Evolutionary conservation across 2,797 vertebrate species (phyloP), one percentile per base, ranked within the genome.

Genomic region (Phoeniculus purpureus): DNA sequence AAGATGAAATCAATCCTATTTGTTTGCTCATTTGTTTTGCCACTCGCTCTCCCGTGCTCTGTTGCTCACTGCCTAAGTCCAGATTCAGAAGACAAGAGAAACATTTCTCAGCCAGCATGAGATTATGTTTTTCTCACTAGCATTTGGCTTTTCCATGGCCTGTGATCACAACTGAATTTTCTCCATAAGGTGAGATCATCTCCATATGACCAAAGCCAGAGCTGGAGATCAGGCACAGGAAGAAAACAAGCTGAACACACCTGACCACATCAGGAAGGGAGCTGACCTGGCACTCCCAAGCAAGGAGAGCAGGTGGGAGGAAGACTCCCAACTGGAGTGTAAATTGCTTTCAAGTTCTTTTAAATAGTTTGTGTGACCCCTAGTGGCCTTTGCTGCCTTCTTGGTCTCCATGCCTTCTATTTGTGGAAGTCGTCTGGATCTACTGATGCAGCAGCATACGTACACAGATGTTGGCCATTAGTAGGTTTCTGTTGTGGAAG

Each of bases 141-240:
- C 12, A 6, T 37, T 96, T 90, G 81, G 94, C 80, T 92, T 93
- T 94, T 96, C 89, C 74, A 47, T 90, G 79, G 73, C 51, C 80
- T 91, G 32, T 82, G 88, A 85, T 81, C 90, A 91, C 55, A 78
- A 58, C 16, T 7, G 34, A 95, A 94, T 96, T 96, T 96, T 95
- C 80, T 85, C 29, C 72, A 93, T 68, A 60, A 73, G 94, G 68
- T 52, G 73, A 76, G 95, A 83, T 9, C 18, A 71, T 94, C 90
- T 84, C 78, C 67, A 90, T 52, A 85, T 93, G 81, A 96, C 64
- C 88, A 81, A 92, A 85, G 37, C 14, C 27, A 70, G 74, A 94
- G 58, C 19, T 85, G 64, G 81, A 79, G 45, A 66, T 83, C 62
- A 31, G 54, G 20, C 18, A 56, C 12, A 40, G 78, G 59, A 75